Base-by-base conservation (phyloP, 2,888 invertebrate genomes). In the Gisinianus flammeolus region DNA sequence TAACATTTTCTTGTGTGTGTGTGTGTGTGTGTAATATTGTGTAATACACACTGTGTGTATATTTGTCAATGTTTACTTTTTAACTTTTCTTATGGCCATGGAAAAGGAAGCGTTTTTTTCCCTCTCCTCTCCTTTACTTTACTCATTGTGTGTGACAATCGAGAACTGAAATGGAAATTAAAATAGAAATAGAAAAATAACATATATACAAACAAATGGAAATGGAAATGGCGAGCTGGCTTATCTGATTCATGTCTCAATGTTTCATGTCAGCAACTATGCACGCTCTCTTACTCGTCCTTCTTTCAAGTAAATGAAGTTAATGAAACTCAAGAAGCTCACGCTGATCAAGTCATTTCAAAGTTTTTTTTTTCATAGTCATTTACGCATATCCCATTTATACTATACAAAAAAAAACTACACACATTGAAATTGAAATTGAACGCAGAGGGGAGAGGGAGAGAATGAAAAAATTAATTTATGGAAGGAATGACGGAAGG, bases 191-290 rank as follows among this genome's bases (percentile, higher is more conserved):
- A 44, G 12, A 4, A 44, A 44, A 44, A 6, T 44, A 44, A 16
- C 8, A 44, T 44, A 19, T 6, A 44, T 35, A 8, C 35, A 44
- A 44, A 16, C 16, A 44, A 44, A 44, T 6, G 44, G 44, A 19
- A 44, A 44, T 44, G 19, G 64, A 74, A 64, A 62, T 64, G 62
- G 22, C 24, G 30, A 2, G 67, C n/a, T 33, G 8, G 8, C 22
- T 73, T 73, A 74, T 74, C 73, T 44, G 64, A 74, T 74, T 5
- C 22, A 74, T 33, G 58, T 74, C 35, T 58, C 73, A 64, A 74
- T 33, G 58, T 74, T 62, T 58, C 73, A 64, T 74, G 73, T 74
- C 73, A 58, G 62, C 73, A 71, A 26, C 56, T 26, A 56, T 71
- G 56, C 56, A 44, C 26, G n/a, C n/a, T n/a, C n/a, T n/a, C n/a